These are phyloP conservation scores for Theristicus caerulescens DNA, from an alignment of 2,113 vertebrate species.

Conservation along the genomic window DNA sequence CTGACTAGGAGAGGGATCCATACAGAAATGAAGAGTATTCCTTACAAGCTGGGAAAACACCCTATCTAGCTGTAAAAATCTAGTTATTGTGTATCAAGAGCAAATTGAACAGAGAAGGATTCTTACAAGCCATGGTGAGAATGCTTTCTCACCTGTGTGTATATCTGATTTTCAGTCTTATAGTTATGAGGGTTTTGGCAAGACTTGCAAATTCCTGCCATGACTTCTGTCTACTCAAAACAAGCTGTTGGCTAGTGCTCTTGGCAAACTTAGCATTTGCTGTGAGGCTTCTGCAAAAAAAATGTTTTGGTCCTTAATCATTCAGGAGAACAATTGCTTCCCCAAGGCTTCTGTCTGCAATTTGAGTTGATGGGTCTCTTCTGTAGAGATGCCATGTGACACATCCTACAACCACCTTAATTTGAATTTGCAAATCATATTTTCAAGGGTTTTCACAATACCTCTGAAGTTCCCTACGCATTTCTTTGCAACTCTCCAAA, in stretches of 20 bases:
- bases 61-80: not conserved
- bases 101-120: not conserved
- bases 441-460: not conserved
- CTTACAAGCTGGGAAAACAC: not conserved
- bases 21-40: not conserved
- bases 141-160: conserved; percentile 48
- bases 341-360: conserved; percentile 40
- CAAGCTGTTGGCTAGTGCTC: conserved; percentile 34
- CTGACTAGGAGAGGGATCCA: not conserved
- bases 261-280: conserved; percentile 37
- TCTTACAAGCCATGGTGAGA: not conserved
- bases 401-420: not conserved
- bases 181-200: conserved; percentile 27
- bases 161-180: conserved; percentile 40
- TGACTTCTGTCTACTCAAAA: conserved; percentile 50
- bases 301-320: not conserved
- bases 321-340: conserved; percentile 32
- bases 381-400: not conserved
- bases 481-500: not conserved
- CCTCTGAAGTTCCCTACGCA: not conserved
- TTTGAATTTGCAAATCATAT: not conserved
- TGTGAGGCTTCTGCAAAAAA: conserved; percentile 31
- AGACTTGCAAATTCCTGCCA: conserved; percentile 50
- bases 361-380: not conserved
- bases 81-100: not conserved